phyloP scores from a whole-genome alignment of 2,797 vertebrate genomes.

The Ispidina picta region DNA sequence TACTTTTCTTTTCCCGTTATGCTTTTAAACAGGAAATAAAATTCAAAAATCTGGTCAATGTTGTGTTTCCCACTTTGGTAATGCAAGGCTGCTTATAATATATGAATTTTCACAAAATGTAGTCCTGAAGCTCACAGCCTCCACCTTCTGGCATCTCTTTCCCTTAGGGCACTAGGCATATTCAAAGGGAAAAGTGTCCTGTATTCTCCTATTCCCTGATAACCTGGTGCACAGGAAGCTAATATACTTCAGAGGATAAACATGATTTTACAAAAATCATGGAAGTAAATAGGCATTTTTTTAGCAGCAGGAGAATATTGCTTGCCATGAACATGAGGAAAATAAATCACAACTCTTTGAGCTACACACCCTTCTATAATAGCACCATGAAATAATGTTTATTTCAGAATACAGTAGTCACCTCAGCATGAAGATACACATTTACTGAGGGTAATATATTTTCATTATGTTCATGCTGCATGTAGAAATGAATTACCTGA shows the following conservation, averaged over 20 bases:
- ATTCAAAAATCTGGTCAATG: not conserved
- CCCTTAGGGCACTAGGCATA: not conserved
- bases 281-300: not conserved
- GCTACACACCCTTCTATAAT: accelerated
- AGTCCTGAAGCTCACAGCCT: not conserved
- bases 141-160: not conserved
- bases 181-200: not conserved
- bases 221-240: not conserved
- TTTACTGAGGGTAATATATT: not conserved
- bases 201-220: not conserved
- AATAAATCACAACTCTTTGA: not conserved
- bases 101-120: not conserved
- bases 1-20: not conserved
- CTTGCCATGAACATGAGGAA: not conserved
- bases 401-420: not conserved
- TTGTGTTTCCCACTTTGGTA: not conserved
- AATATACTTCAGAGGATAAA: not conserved
- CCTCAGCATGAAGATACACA: not conserved
- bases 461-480: not conserved
- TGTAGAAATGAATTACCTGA: conserved; percentile 72
- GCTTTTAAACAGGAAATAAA: conserved; percentile 6
- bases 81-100: not conserved
- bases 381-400: not conserved
- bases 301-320: not conserved
- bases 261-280: not conserved